Evolutionary conservation across 1,140 invertebrate species (phyloP), one percentile per base, ranked within the genome.

Genomic region (Drosophila athabasca): DNA sequence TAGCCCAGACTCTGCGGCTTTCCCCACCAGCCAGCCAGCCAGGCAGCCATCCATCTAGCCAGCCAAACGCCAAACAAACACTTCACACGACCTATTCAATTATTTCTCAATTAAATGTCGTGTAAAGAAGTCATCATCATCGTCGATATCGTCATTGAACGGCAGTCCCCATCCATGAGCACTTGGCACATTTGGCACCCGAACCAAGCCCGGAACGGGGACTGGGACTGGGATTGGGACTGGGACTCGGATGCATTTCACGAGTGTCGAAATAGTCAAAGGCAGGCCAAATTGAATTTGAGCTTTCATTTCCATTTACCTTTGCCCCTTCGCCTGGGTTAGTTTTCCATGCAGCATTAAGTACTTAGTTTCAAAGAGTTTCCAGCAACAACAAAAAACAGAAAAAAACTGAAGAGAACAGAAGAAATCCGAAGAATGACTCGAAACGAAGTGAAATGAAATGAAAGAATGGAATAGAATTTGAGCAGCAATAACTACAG

Each of bases 101-200:
- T 87, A 87, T 87, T 87, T 83, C 83, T 87, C 84, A 87, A 87
- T 87, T 87, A 87, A 87, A 87, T 87, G 83, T 73, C 83, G 82
- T 78, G 66, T 76, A 87, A 88, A 82, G 82, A 88, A 87, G 67
- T 75, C 82, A 60, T 68, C 80, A 70, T 71, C 80, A 70, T 71
- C 75, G 41, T 69, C 59, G 55, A 13, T 50, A 41, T 24, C 51
- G 24, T 46, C 72, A 45, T 31, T 53, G 39, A 39, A 39, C 11
- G 35, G 11, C 35, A 39, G 35, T 39, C 35, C 35, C 35, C 11
- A 64, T 50, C 64, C 43, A 62, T 54, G 61, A 68, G 60, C 76
- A 68, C 81, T 85, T 84, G 81, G 83, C 81, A 85, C 81, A 80
- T 85, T 84, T 80, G 54, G 49, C 62, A 31, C 52, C 39, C 52